Base-by-base conservation (phyloP, 2,797 vertebrate species). In the Catharus ustulatus region DNA sequence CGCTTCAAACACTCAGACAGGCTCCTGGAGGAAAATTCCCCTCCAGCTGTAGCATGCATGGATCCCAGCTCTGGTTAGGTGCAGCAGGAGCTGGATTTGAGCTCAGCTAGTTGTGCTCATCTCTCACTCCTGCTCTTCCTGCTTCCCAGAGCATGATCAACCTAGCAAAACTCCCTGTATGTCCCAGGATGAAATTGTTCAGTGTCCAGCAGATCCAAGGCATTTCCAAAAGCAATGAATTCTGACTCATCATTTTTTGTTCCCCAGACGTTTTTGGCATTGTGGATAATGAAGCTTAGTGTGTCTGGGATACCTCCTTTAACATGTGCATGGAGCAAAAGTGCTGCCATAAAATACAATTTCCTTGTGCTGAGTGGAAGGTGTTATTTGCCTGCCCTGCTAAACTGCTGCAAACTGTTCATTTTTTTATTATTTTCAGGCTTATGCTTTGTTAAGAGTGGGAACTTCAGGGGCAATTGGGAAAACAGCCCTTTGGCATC, bases 51-150 rank as follows among this genome's bases (percentile, higher is more conserved):
- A 52, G 63, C 22, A 18, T 10, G 1, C 12, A 0, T 0, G 1
- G n/a, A 4, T 54, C 14, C 27, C 54, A 34, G 21, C 36, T 74
- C 45, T 9, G 10, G 13, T 45, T 85, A 10, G 2, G 3, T 10
- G 6, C 10, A 5, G 15, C 3, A 2, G 58, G 32, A 68, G 59
- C 59, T 76, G 46, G 34, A 13, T 30, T 24, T 16, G 2, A 45
- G 36, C 26, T 20, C 9, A 2, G 2, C 15, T n/a, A 3, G 5
- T 46, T 49, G 10, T 21, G 13, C 21, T 54, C 3, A 0, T 71
- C 52, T 57, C 11, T 3, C 1, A 0, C 13, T 71, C 24, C 49
- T 57, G 22, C 26, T 22, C 30, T 59, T 48, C 0, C 0, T 46
- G n/a, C 64, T 74, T 64, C 17, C 63, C 40, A 48, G 68, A 29